Percentiles rank a stretch among this genome's conserved stretches.
Evolutionary conservation across 2,888 invertebrate genomes (phyloP).

Genomic region (Zygaena filipendulae): DNA sequence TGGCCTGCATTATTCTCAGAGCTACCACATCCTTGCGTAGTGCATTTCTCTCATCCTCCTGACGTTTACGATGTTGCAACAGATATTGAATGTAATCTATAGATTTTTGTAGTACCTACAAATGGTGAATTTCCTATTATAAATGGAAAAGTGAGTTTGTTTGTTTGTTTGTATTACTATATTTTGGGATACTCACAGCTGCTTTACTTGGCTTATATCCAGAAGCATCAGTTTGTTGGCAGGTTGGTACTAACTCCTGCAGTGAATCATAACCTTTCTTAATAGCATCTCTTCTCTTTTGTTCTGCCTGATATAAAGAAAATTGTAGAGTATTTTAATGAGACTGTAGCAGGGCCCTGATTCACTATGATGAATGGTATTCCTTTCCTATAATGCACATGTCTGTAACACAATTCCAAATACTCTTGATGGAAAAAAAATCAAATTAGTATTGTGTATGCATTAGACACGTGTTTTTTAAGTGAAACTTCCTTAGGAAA

Average conservation of each 20-base stretch:
- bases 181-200: slow-evolving; percentile 71
- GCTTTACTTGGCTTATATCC: slow-evolving; percentile 97
- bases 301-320: slow-evolving; percentile 79
- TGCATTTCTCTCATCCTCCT: slow-evolving; percentile 93
- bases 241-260: slow-evolving; percentile 93
- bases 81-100: slow-evolving; percentile 94
- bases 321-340: slow-evolving; percentile 2
- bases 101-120: slow-evolving; percentile 86
- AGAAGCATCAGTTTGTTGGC: slow-evolving; percentile 91
- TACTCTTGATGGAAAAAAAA: too few relatives aligned
- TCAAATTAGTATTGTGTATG: too few relatives aligned
- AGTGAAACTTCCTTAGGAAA: too few relatives aligned
- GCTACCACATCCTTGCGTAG: slow-evolving; percentile 93
- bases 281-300: slow-evolving; percentile 95
- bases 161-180: too few relatives aligned
- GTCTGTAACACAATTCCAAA: too few relatives aligned
- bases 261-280: slow-evolving; percentile 96
- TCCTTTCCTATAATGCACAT: too few relatives aligned
- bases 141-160: too few relatives aligned
- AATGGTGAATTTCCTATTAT: too few relatives aligned
- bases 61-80: slow-evolving; percentile 90
- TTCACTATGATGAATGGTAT: too few relatives aligned
- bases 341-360: too few relatives aligned
- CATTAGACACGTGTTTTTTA: too few relatives aligned
- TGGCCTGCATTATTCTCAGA: slow-evolving; percentile 92